Evolutionary conservation across 2,888 invertebrate genomes (phyloP), one percentile per base, ranked within the genome.

Genomic region (Drosophila birchii): DNA sequence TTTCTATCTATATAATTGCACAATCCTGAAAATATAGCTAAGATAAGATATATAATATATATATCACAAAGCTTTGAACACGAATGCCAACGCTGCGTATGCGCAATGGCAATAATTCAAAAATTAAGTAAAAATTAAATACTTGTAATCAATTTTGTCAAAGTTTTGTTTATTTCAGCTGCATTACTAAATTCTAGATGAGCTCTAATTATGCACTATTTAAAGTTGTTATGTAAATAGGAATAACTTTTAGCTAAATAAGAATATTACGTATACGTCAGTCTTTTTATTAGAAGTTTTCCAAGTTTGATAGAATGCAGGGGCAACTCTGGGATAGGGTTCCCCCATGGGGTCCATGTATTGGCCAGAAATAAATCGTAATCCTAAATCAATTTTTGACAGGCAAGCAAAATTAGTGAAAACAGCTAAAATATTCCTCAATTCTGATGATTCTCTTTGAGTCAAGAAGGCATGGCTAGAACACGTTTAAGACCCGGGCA

Each of bases 51-150:
- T n/a, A n/a, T n/a, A n/a, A n/a, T n/a, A n/a, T n/a, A n/a, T n/a
- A n/a, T n/a, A n/a, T n/a, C n/a, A n/a, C 32, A 9, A 32, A 9
- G 45, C 45, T n/a, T 5, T n/a, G 0, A n/a, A 29, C 18, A 41
- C 11, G 16, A 23, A 16, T 45, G 18, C 8, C 51, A 34, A 34
- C 20, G 34, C 16, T 51, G 51, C 51, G 51, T 34, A 51, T 51
- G 20, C 18, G 47, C 18, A 23, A 23, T 16, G 44, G 14, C 14
- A 8, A 29, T 11, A 11, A 29, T 29, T 6, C n/a, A n/a, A 47
- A n/a, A 47, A n/a, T 29, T n/a, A 45, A 29, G 7, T 29, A 16
- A n/a, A 3, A 34, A 34, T 34, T 34, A 34, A 2, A 11, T 34
- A 34, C 1, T 7, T 29, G 8, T 29, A 29, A 29, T 29, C 7